These are phyloP conservation scores for Amitus sp. DNA, from an alignment of 2,888 invertebrate genomes.

Conservation along the genomic window DNA sequence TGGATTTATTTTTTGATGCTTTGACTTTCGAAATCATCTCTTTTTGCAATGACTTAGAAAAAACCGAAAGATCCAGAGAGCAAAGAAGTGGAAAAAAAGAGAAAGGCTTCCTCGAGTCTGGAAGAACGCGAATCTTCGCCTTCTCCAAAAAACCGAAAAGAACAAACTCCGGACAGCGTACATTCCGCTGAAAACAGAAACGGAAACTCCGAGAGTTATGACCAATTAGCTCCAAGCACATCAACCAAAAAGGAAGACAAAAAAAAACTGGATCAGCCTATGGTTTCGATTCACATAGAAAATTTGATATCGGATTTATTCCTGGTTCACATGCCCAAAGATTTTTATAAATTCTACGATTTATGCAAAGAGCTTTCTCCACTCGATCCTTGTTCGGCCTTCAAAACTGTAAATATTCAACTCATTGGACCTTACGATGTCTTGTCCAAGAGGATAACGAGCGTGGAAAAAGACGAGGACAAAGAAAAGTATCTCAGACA, in stretches of 20 bases:
- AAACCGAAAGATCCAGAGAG: conserved; percentile 24
- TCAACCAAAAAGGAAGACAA: conserved; percentile 6
- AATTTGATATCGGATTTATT: conserved; percentile 78
- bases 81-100: conserved; percentile 17
- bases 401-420: conserved; percentile 75
- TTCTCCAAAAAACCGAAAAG: conserved; percentile 12
- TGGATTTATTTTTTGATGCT: no score
- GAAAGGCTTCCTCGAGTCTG: conserved; percentile 26
- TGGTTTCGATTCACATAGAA: conserved; percentile 64
- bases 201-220: not conserved
- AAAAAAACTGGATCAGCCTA: not conserved
- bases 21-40: no score
- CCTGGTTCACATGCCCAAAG: conserved; percentile 87
- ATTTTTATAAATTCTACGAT: conserved; percentile 87
- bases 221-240: conserved; percentile 5
- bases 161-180: not conserved
- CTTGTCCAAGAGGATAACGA: conserved; percentile 72
- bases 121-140: conserved; percentile 9
- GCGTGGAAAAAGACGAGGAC: conserved; percentile 66
- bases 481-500: conserved; percentile 78
- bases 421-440: conserved; percentile 92
- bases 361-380: conserved; percentile 73
- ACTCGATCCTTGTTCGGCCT: conserved; percentile 71
- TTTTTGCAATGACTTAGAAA: not conserved
- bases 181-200: not conserved